Base-by-base conservation (phyloP, 2,113 vertebrate species). In the Oenanthe melanoleuca region DNA sequence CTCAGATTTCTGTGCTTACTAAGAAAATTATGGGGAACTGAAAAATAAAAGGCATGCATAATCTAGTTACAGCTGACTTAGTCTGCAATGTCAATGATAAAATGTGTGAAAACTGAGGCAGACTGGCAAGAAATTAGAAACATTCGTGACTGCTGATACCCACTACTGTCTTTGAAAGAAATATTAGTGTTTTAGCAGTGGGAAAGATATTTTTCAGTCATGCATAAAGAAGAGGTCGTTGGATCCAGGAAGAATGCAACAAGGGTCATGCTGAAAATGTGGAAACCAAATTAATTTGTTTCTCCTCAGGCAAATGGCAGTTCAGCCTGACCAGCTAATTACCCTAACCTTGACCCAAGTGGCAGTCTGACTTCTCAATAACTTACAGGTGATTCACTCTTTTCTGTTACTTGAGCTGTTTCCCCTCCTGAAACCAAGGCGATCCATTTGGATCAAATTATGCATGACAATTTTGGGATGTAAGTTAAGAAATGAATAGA, bases 391-490 rank as follows among this genome's bases (percentile, higher is more conserved):
- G 96, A 96, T 94, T 89, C 86, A 86, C 78, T 92, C 57, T 90
- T 93, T 89, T 94, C 64, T 7, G 4, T 83, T 74, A 80, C 59
- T 69, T 94, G 81, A 96, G 83, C 72, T 92, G 23, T 97, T 97
- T 97, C 88, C 82, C 72, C 42, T 91, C 52, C 69, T 80, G 82
- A 97, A 97, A 92, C 50, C 71, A 92, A 96, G 92, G 93, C 57
- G 63, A 96, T 80, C 87, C 96, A 97, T 98, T 98, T 97, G 97
- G 96, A 96, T 98, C 93, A 96, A 97, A 98, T 97, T 97, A 98
- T 96, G 93, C 96, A 95, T 96, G 96, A 96, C 79, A 81, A 75
- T 96, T 96, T 96, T 56, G 86, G 65, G 85, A 97, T 93, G 87
- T 74, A 87, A 94, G 69, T 71, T 96, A 66, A 95, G 94, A 94